A percentile compares a stretch with the other conserved stretches of the same genome.
Conservation (phyloP, 1,140 invertebrate genomes). For the Zaprionus ornatus region DNA sequence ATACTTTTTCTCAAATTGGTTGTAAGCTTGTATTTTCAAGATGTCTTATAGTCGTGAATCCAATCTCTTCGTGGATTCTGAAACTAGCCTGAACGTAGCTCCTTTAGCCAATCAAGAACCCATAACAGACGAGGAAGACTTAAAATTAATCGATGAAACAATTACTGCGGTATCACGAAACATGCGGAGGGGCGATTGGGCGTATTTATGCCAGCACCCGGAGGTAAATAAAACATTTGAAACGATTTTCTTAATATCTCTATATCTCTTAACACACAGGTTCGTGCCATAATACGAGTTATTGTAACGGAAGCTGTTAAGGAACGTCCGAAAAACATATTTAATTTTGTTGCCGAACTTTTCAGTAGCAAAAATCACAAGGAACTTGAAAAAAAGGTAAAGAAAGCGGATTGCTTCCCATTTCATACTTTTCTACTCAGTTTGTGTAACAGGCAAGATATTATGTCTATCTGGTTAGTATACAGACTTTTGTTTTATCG, state of each 20-base stretch:
- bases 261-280: not conserved
- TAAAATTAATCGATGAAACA: constrained; percentile 40
- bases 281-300: constrained; percentile 58
- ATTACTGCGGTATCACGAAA: constrained; percentile 39
- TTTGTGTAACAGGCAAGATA: no score
- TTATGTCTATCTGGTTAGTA: not conserved
- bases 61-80: not conserved
- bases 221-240: constrained; percentile 25
- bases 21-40: not conserved
- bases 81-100: not conserved
- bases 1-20: not conserved
- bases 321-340: constrained; percentile 23
- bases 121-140: constrained; percentile 6
- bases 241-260: not conserved
- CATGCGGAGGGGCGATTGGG: constrained; percentile 50
- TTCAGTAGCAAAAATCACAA: constrained; percentile 26
- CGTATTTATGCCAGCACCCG: constrained; percentile 45
- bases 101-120: not conserved
- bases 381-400: constrained; percentile 30
- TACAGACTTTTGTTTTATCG: no score
- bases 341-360: constrained; percentile 29
- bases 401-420: not conserved
- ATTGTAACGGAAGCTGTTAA: constrained; percentile 48
- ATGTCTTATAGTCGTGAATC: constrained; percentile 4
- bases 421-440: no score